Evolutionary conservation across 2,888 invertebrate genomes (phyloP), one percentile per base, ranked within the genome.

Genomic region (Argyresthia albistria): DNA sequence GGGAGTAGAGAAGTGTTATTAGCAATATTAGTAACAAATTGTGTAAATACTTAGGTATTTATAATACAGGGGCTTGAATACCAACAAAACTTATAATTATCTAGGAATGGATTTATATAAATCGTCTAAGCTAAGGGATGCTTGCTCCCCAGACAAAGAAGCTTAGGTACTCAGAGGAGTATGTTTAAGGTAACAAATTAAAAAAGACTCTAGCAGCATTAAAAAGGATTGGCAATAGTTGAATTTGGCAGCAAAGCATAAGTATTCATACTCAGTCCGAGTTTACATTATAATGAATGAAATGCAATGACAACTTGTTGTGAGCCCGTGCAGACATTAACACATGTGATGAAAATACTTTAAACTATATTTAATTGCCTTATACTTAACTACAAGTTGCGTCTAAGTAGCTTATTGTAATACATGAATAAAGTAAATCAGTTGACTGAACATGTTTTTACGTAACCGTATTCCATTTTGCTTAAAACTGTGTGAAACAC

Each of bases 181-280:
- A 25, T 25, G 25, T 71, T 69, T 56, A 67, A 67, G 70, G 71
- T 76, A 73, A 73, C 72, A 68, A 65, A 51, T n/a, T 35, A 11
- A 16, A n/a, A 9, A 35, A 42, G 35, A 35, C 43, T 52, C 43
- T 50, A 50, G 2, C 16, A 36, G 12, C 37, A 50, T 45, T 37
- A 50, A 37, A 35, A 10, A 67, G 25, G 25, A 70, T 78, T 78
- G 77, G 75, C 75, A 75, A 70, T 71, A 56, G 62, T 66, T 37
- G 61, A 65, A 65, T 76, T 79, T 79, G 77, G 79, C 79, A 73
- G 67, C 65, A 67, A 75, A 73, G 69, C 67, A 62, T 58, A 64
- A 60, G 60, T 66, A 60, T 39, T 39, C 10, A 11, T n/a, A 39
- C 39, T 39, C 39, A 39, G 4, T n/a, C 25, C 25, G 25, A 25